Evolutionary conservation across 2,113 vertebrate species (phyloP).

Genomic region (Paralichthys olivaceus): DNA sequence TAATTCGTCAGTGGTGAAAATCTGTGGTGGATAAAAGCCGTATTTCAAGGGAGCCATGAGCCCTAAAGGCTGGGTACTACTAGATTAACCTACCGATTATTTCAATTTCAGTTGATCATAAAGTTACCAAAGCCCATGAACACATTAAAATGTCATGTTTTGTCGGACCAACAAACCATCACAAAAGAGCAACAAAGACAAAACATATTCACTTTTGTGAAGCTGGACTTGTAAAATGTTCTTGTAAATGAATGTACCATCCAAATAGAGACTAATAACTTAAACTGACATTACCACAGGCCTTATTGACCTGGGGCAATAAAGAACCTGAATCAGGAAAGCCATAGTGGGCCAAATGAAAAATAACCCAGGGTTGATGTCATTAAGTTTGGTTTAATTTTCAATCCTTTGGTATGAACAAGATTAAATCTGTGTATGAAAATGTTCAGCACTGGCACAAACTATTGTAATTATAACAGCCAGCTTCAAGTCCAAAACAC

Average conservation of each 20-base stretch:
- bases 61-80: no score
- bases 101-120: no score
- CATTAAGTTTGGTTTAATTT: conserved; percentile 25
- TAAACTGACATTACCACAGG: not conserved
- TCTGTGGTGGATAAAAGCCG: no score
- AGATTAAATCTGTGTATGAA: conserved; percentile 20
- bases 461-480: conserved; percentile 23
- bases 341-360: not conserved
- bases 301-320: not conserved
- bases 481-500: conserved; percentile 21
- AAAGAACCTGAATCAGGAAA: not conserved
- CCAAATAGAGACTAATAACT: no score
- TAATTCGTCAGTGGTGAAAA: no score
- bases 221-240: not conserved
- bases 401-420: conserved; percentile 6
- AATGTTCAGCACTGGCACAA: conserved; percentile 16
- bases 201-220: not conserved
- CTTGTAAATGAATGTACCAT: no score
- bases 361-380: not conserved
- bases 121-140: not conserved
- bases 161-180: not conserved
- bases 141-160: not conserved
- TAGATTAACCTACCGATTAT: no score
- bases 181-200: no score
- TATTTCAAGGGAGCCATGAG: no score